Evolutionary conservation across 2,888 invertebrate genomes (phyloP), one percentile per base, ranked within the genome.

Genomic region (Drosophila melanosoma): DNA sequence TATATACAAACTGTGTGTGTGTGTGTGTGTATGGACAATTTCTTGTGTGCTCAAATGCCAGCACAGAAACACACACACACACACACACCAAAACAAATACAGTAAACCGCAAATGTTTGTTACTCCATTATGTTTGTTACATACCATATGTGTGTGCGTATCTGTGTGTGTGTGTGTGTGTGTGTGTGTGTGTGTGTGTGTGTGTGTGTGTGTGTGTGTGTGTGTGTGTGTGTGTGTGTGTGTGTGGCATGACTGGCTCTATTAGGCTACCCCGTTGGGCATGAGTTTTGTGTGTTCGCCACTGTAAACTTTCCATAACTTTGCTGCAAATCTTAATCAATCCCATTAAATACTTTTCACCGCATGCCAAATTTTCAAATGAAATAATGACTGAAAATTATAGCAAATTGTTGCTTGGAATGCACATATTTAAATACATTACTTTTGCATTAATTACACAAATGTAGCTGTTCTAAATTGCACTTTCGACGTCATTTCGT

Each of bases 81-180:
- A 15, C 35, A 63, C 35, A 60, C 23, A 33, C 36, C 42, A 45
- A 10, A 58, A 69, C 72, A 78, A 78, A 68, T 83, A 81, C 84
- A 83, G 74, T 77, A 76, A 85, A 72, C 85, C 87, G 79, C 87
- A 89, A 85, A 89, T 87, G 84, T 83, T 89, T 89, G 90, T 87
- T 80, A 84, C 88, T 87, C 78, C 82, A 87, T 87, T 84, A 78
- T 69, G 74, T 74, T 74, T 70, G 70, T 71, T 65, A 70, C 61
- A 59, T 33, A 20, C 48, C 23, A 20, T 36, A 45, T 52, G 42
- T 57, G 54, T 64, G 42, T 63, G 26, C 33, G 3, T 53, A 12
- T 51, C 29, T 57, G n/a, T 60, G 20, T 58, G 33, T 68, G 52
- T 60, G 23, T 54, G 33, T 35, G 36, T 60, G 52, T 35, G 26